These are phyloP conservation scores for Sebastes hubbsi DNA, from an alignment of 2,797 vertebrate species.

Conservation along the genomic window DNA sequence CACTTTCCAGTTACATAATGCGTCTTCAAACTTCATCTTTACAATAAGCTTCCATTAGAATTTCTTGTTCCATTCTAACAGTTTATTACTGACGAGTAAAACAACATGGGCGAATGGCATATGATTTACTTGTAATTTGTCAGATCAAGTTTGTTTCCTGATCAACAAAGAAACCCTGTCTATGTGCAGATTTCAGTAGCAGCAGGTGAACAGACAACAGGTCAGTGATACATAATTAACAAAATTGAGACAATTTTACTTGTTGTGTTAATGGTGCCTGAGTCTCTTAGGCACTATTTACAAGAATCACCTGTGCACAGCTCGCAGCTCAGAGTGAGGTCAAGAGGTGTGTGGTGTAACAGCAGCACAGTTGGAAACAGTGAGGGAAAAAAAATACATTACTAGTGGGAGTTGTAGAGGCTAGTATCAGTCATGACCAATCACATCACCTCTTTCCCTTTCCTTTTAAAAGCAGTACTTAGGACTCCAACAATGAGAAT, in stretches of 20 bases:
- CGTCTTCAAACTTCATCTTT: neutral
- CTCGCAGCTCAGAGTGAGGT: neutral
- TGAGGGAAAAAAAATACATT: neutral
- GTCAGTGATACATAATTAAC: neutral
- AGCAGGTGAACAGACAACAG: neutral
- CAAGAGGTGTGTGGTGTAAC: constrained; percentile 6
- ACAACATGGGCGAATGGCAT: too few relatives aligned
- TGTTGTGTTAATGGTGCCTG: neutral
- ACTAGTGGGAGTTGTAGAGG: neutral
- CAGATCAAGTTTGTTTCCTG: too few relatives aligned
- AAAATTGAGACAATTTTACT: neutral
- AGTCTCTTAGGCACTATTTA: constrained; percentile 1
- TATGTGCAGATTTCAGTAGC: neutral
- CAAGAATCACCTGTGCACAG: neutral
- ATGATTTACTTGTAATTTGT: neutral
- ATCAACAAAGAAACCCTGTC: neutral
- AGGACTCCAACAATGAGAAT: neutral
- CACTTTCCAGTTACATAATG: neutral
- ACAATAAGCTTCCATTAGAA: neutral
- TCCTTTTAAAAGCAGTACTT: constrained; percentile 7
- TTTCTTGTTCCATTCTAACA: too few relatives aligned
- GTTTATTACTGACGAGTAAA: too few relatives aligned
- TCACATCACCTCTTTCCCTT: constrained; percentile 12
- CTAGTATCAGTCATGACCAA: constrained; percentile 16
- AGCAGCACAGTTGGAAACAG: neutral